Evolutionary conservation across 2,113 vertebrate genomes (phyloP).

Genomic region (Mormyrus iriodes): DNA sequence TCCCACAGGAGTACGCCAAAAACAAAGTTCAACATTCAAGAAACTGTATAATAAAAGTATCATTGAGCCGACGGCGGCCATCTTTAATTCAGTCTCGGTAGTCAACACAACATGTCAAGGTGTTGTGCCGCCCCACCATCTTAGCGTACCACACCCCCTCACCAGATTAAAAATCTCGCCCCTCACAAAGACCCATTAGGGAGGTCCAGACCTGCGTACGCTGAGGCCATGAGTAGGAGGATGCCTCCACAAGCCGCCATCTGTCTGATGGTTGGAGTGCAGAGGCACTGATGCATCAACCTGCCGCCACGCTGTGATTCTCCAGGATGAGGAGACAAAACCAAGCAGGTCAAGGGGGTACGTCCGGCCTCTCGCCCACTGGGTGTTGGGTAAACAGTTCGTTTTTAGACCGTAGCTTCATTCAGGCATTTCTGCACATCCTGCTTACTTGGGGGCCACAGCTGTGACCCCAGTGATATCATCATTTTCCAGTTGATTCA

Average conservation of each 20-base stretch:
- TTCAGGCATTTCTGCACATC: neutral
- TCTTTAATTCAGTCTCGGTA: neutral
- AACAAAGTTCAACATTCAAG: neutral
- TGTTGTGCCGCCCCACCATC: neutral
- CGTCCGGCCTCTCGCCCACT: neutral
- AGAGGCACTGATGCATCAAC: neutral
- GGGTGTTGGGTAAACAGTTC: neutral
- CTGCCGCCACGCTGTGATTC: constrained; percentile 3
- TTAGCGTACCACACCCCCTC: neutral
- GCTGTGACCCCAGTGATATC: neutral
- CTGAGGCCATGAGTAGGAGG: neutral
- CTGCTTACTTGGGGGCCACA: neutral
- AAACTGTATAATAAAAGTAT: neutral
- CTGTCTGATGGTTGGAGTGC: neutral
- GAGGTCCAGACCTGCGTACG: neutral
- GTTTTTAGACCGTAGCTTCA: neutral
- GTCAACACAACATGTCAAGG: neutral
- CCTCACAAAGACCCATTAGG: neutral
- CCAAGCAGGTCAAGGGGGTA: neutral
- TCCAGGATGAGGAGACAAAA: neutral
- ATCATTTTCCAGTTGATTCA: neutral
- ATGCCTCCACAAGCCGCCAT: neutral
- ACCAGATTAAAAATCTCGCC: neutral
- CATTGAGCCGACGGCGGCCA: neutral
- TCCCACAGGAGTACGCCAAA: neutral